phyloP scores from a whole-genome alignment of 2,888 invertebrate species.

The Aphidoletes aphidimyza region DNA sequence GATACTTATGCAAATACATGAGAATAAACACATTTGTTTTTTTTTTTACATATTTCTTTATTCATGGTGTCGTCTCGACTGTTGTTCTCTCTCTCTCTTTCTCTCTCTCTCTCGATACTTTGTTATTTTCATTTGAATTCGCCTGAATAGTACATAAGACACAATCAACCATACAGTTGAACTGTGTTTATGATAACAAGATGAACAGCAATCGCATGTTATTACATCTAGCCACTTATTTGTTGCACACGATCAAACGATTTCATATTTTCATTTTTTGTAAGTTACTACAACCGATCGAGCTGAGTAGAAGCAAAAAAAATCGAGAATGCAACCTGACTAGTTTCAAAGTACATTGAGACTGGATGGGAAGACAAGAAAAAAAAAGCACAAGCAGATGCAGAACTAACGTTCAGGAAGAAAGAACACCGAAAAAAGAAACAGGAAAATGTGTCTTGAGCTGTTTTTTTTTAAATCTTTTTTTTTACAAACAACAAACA shows the following conservation, averaged over 20 bases:
- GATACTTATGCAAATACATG: no score
- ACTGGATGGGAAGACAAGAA: slow-evolving; percentile 8
- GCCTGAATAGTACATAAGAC: background rate
- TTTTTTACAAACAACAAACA: slow-evolving; percentile 43
- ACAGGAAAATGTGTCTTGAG: background rate
- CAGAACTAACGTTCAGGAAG: background rate
- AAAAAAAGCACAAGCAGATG: slow-evolving; percentile 35
- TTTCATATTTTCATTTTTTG: background rate
- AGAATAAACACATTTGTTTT: no score
- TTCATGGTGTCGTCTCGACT: no score
- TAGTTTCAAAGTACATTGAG: slow-evolving; percentile 6
- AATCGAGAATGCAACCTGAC: background rate
- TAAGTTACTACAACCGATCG: background rate
- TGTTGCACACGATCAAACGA: background rate
- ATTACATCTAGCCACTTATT: slow-evolving; percentile 12
- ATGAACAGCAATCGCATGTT: background rate
- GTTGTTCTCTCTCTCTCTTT: no score
- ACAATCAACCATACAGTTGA: background rate
- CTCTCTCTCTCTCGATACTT: no score
- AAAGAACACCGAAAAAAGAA: slow-evolving; percentile 5
- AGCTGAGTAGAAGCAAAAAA: background rate
- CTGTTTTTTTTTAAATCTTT: background rate
- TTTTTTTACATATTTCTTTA: no score
- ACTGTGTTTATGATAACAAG: background rate
- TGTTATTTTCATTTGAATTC: no score